These are phyloP conservation scores for Tryphoninae sp. DNA, from an alignment of 2,888 invertebrate genomes.

Conservation along the genomic window DNA sequence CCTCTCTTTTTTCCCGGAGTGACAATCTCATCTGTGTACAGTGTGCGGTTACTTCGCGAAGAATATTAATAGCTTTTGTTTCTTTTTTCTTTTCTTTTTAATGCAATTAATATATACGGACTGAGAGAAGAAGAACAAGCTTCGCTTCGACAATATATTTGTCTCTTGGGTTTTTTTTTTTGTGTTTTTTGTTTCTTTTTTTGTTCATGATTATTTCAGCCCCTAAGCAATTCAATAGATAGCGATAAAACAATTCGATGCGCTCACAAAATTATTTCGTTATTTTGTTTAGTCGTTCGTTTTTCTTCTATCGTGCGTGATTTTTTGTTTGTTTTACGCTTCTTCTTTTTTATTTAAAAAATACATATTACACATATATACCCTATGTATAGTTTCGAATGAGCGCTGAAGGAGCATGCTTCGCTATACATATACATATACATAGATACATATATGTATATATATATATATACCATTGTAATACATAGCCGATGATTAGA, in stretches of 20 bases:
- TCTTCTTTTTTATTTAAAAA: constrained; percentile 38
- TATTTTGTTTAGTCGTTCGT: constrained; percentile 20
- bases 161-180: background rate
- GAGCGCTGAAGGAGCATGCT: constrained; percentile 51
- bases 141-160: background rate
- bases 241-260: constrained; percentile 32
- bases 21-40: constrained; percentile 42
- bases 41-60: constrained; percentile 32
- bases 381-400: constrained; percentile 38
- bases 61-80: constrained; percentile 17
- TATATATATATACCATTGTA: constrained; percentile 18
- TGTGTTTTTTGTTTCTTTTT: background rate
- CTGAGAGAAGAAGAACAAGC: constrained; percentile 38
- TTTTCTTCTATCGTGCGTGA: constrained; percentile 18
- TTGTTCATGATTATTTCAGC: constrained; percentile 29
- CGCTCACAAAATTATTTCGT: constrained; percentile 25
- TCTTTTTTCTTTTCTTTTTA: constrained; percentile 13
- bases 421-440: constrained; percentile 44
- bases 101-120: background rate
- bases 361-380: constrained; percentile 55
- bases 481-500: constrained; percentile 48
- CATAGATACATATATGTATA: constrained; percentile 10
- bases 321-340: constrained; percentile 2
- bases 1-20: constrained; percentile 11
- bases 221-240: constrained; percentile 36